Percentiles rank a stretch among this genome's conserved stretches.
These are phyloP conservation scores for Bucorvus abyssinicus DNA, from an alignment of 2,797 vertebrate genomes.

Conservation along the genomic window DNA sequence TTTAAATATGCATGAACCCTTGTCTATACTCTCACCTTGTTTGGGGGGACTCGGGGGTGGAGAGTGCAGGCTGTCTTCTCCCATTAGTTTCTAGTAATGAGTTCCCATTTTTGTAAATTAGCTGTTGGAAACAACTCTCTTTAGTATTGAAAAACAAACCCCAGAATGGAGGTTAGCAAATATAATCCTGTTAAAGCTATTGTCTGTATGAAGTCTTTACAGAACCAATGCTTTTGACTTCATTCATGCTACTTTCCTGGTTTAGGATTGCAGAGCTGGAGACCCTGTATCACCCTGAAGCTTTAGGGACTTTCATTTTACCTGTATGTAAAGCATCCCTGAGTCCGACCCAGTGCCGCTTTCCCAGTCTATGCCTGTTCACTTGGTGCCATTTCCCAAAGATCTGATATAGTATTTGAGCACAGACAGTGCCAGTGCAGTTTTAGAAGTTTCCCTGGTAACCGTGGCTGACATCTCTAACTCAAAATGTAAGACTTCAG, in stretches of 20 bases:
- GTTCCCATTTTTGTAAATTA: not conserved
- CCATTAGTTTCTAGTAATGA: not conserved
- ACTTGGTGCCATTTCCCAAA: slow-evolving; percentile 23
- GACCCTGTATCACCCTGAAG: not conserved
- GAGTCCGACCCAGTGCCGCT: not conserved
- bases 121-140: not conserved
- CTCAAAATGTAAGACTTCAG: slow-evolving; percentile 50
- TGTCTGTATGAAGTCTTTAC: not conserved
- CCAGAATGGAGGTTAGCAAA: not conserved
- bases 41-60: not conserved
- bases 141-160: not conserved
- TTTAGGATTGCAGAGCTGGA: not conserved
- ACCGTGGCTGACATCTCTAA: slow-evolving; percentile 57
- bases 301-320: not conserved
- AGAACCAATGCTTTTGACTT: not conserved
- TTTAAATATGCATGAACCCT: not conserved
- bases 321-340: not conserved
- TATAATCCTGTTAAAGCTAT: not conserved
- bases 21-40: not conserved
- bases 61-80: not conserved
- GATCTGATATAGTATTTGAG: slow-evolving; percentile 30
- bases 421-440: slow-evolving; percentile 23
- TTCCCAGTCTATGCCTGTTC: not conserved
- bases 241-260: not conserved
- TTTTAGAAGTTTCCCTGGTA: slow-evolving; percentile 74